A percentile compares a stretch with the other conserved stretches of the same genome.
These are phyloP conservation scores for Minunthozetes semirufus DNA, from an alignment of 2,888 invertebrate species.

Conservation along the genomic window DNA sequence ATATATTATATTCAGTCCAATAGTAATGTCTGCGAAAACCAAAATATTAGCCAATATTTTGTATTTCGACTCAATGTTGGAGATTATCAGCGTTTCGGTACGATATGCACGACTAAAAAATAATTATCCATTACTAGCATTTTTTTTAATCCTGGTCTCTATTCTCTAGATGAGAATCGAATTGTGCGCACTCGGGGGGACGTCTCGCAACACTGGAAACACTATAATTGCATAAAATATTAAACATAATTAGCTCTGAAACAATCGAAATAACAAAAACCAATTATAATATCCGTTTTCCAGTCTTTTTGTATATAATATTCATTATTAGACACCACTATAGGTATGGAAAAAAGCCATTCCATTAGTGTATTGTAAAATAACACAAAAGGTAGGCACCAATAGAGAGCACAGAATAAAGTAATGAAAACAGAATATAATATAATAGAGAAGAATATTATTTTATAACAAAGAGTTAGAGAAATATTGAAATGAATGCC, in stretches of 20 bases:
- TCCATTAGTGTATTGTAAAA: background rate
- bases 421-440: background rate
- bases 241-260: slow-evolving; percentile 8
- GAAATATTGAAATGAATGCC: background rate
- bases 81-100: background rate
- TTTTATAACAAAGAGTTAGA: background rate
- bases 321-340: background rate
- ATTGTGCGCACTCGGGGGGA: no score
- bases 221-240: slow-evolving; percentile 18
- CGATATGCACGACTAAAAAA: slow-evolving; percentile 10
- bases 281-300: background rate
- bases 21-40: background rate
- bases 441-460: background rate
- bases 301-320: background rate
- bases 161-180: background rate
- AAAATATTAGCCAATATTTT: background rate
- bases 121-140: slow-evolving; percentile 1
- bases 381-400: background rate
- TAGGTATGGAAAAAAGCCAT: background rate
- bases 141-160: slow-evolving; percentile 1
- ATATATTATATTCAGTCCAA: background rate
- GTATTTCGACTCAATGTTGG: background rate
- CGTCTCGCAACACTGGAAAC: background rate
- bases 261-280: slow-evolving; percentile 12
- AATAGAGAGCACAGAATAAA: background rate